A percentile compares a stretch with the other conserved stretches of the same genome.
Evolutionary conservation across 1,140 invertebrate species (phyloP).

Genomic region (Drosophila chauvacae): DNA sequence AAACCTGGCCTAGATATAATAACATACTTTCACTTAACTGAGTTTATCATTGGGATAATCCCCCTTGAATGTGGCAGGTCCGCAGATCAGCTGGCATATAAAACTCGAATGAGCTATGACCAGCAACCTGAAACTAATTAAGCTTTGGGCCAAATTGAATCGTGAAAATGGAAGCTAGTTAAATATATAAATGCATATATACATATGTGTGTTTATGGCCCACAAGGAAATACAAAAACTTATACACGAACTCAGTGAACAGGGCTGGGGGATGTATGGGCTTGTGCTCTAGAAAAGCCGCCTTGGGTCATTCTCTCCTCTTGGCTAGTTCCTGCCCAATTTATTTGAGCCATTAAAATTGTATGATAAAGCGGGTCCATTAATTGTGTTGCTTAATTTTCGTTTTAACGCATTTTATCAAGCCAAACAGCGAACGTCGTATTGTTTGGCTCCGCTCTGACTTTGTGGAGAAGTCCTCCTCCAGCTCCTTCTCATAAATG

Average conservation of each 20-base stretch:
- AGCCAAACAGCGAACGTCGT: constrained; percentile 48
- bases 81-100: constrained; percentile 4
- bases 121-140: constrained; percentile 50
- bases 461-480: neutral
- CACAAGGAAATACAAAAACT: constrained; percentile 28
- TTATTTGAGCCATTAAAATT: constrained; percentile 81
- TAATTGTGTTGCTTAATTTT: constrained; percentile 83
- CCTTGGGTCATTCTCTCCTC: constrained; percentile 31
- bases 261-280: neutral
- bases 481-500: constrained; percentile 20
- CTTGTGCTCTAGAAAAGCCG: constrained; percentile 24
- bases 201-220: constrained; percentile 20
- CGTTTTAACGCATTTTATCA: constrained; percentile 81
- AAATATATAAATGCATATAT: constrained; percentile 14
- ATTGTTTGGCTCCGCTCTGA: constrained; percentile 12
- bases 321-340: constrained; percentile 63
- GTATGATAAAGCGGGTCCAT: constrained; percentile 77
- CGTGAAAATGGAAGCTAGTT: constrained; percentile 23
- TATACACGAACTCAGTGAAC: constrained; percentile 15
- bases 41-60: constrained; percentile 18
- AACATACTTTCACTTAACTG: neutral
- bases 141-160: constrained; percentile 39
- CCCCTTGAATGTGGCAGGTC: constrained; percentile 3
- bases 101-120: neutral
- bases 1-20: neutral